These are phyloP conservation scores for Porites lutea DNA, from an alignment of 64 coral and sea anemone species.

Conservation along the genomic window DNA sequence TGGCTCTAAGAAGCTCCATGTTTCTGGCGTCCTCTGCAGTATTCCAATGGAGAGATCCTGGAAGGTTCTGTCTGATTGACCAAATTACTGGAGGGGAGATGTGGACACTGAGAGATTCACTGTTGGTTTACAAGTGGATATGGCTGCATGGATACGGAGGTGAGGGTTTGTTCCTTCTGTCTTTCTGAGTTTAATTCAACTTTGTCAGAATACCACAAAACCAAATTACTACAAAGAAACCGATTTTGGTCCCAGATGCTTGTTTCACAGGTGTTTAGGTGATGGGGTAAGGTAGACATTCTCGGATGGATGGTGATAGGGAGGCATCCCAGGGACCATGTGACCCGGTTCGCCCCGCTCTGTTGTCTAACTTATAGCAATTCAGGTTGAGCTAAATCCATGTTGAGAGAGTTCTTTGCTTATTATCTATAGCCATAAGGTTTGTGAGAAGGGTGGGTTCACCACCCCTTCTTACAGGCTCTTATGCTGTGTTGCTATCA, in stretches of 20 bases:
- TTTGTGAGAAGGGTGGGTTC: background rate
- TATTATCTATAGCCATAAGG: background rate
- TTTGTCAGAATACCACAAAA: constrained; percentile 23
- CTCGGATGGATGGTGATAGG: constrained; percentile 10
- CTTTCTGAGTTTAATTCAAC: background rate
- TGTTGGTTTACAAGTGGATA: constrained; percentile 1
- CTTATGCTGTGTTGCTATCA: background rate
- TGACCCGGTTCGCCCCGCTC: background rate
- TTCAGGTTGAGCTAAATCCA: background rate
- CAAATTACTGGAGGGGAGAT: background rate
- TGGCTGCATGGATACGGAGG: constrained; percentile 1
- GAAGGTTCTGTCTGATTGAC: background rate
- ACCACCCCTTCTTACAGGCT: background rate
- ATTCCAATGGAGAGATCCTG: constrained; percentile 16
- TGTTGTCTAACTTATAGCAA: background rate
- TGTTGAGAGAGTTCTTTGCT: background rate
- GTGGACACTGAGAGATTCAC: background rate
- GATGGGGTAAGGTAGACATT: background rate
- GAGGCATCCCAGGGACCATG: background rate
- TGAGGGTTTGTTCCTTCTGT: constrained; percentile 24
- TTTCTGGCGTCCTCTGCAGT: constrained; percentile 15
- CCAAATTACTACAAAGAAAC: background rate
- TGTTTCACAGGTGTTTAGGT: background rate
- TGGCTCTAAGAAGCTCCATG: constrained; percentile 21
- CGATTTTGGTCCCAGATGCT: background rate